phyloP scores from a whole-genome alignment of 2,113 vertebrate genomes.

The Indicator indicator region DNA sequence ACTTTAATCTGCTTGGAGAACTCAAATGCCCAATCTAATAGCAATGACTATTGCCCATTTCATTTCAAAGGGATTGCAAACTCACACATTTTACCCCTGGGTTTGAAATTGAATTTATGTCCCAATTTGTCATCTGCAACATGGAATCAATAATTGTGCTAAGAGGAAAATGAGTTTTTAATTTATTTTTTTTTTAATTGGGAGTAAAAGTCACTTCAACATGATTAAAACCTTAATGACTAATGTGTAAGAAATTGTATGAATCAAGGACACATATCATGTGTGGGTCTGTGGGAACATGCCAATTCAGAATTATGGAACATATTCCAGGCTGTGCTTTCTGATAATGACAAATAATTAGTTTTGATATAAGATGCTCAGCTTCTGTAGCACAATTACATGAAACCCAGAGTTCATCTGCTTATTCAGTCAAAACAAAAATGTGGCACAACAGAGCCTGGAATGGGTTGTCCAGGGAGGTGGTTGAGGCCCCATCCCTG shows the following conservation, averaged over 20 bases:
- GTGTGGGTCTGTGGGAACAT: background rate
- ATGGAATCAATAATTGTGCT: constrained; percentile 7
- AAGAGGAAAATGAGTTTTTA: background rate
- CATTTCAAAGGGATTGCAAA: constrained; percentile 33
- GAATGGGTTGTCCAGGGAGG: too few species aligned
- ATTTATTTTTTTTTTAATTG: background rate
- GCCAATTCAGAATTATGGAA: background rate
- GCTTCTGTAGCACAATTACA: background rate
- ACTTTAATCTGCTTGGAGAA: constrained; percentile 14
- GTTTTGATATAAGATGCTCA: background rate
- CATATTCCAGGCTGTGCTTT: background rate
- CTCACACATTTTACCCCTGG: background rate
- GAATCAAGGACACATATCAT: background rate
- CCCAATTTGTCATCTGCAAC: constrained; percentile 18
- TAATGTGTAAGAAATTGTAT: background rate
- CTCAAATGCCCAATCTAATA: background rate
- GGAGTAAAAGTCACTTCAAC: background rate
- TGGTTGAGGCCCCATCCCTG: too few species aligned
- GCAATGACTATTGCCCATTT: background rate
- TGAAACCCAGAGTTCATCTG: background rate
- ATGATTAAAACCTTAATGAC: background rate
- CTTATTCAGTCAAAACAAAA: background rate
- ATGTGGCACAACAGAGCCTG: background rate
- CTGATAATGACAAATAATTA: background rate
- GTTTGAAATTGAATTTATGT: constrained; percentile 49